Evolutionary conservation across 2,113 vertebrate species (phyloP).

Genomic region (Chloebia gouldiae): DNA sequence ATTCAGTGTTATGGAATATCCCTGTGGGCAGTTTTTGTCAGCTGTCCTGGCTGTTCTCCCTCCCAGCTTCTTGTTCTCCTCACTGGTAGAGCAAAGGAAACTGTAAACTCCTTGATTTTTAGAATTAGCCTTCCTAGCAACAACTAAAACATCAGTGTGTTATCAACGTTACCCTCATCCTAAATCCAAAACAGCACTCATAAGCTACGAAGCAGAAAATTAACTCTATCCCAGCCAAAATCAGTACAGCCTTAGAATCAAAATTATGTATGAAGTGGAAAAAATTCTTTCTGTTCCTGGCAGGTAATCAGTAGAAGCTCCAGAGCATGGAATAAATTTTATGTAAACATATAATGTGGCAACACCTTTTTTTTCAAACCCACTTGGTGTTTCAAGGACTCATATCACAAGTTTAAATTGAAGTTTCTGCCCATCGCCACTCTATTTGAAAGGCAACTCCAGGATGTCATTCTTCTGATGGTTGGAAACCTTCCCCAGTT

Average conservation of each 20-base stretch:
- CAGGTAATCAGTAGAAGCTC: neutral
- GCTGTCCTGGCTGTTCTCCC: neutral
- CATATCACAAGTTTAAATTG: constrained; percentile 6
- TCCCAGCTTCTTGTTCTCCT: neutral
- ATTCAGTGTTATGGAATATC: neutral
- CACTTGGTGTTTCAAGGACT: constrained; percentile 18
- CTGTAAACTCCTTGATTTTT: neutral
- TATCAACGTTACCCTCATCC: neutral
- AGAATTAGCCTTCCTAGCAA: neutral
- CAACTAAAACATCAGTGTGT: neutral
- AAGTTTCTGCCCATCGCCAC: constrained; percentile 6
- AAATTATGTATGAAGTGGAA: neutral
- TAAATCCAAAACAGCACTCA: neutral
- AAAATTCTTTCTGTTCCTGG: neutral
- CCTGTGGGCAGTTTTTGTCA: neutral
- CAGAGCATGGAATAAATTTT: neutral
- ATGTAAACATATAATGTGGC: neutral
- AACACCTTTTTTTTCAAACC: neutral
- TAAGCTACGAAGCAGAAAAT: neutral
- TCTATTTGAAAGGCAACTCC: constrained; percentile 34
- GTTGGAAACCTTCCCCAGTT: neutral
- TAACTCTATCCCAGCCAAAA: neutral
- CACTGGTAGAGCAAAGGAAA: neutral
- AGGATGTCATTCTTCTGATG: neutral
- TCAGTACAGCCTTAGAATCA: neutral